Conservation (phyloP, 2,113 vertebrate genomes). For the Potamarius usumacintae region DNA sequence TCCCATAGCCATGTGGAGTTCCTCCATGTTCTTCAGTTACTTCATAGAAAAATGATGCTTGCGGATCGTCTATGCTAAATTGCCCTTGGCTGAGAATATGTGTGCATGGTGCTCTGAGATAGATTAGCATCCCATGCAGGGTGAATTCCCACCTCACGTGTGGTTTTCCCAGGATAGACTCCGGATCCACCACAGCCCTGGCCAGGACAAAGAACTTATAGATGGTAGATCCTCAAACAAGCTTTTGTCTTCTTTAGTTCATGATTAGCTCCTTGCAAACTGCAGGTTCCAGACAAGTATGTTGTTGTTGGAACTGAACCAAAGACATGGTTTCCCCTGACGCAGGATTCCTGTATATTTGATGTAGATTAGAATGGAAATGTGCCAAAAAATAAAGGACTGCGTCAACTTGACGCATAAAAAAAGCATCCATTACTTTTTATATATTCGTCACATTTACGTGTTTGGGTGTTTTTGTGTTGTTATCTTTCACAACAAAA, state of each 20-base stretch:
- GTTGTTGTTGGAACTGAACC: not conserved
- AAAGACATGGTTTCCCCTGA: no score
- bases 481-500: no score
- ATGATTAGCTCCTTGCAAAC: not conserved
- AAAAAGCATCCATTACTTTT: no score
- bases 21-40: not conserved
- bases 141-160: not conserved
- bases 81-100: not conserved
- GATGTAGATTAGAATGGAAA: no score
- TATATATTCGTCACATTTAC: no score
- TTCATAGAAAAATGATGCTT: not conserved
- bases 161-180: not conserved
- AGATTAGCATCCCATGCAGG: not conserved
- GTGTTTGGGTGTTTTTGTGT: no score
- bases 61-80: not conserved
- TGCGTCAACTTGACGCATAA: no score
- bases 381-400: no score
- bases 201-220: not conserved
- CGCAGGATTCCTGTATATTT: no score
- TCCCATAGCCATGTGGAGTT: not conserved
- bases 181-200: not conserved
- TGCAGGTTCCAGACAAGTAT: not conserved
- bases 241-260: not conserved
- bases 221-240: not conserved
- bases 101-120: not conserved